Evolutionary conservation across 1,140 invertebrate genomes (phyloP).

Genomic region (Panagrolaimus sp.): DNA sequence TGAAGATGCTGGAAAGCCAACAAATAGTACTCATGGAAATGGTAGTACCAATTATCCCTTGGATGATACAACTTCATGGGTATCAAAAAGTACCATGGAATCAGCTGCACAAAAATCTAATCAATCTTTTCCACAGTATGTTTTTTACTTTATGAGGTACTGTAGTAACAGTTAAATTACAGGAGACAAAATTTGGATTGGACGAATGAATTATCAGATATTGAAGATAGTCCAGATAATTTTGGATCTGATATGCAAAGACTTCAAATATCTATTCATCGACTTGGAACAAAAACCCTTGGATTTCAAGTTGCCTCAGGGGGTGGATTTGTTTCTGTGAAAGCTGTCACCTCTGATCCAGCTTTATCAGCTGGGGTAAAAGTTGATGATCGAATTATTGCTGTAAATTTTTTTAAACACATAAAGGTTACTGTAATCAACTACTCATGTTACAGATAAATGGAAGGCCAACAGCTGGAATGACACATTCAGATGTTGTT

Average conservation of each 20-base stretch:
- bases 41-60: constrained; percentile 18
- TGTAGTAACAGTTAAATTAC: constrained; percentile 14
- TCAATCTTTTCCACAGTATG: constrained; percentile 1
- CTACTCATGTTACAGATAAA: constrained; percentile 55
- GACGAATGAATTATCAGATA: constrained; percentile 48
- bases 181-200: constrained; percentile 44
- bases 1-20: constrained; percentile 27
- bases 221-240: constrained; percentile 27
- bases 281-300: constrained; percentile 34
- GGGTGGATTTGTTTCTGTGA: constrained; percentile 58
- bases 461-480: constrained; percentile 50
- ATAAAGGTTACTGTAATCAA: neutral
- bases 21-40: constrained; percentile 4
- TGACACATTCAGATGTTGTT: constrained; percentile 60
- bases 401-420: constrained; percentile 22
- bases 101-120: constrained; percentile 15
- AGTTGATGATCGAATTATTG: constrained; percentile 59
- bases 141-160: neutral
- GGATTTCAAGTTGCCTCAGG: constrained; percentile 61
- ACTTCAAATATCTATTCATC: constrained; percentile 9
- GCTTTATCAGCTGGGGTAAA: constrained; percentile 58
- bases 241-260: neutral
- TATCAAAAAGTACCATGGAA: constrained; percentile 30
- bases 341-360: constrained; percentile 59
- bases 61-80: constrained; percentile 20